These are phyloP conservation scores for Dryas iulia DNA, from an alignment of 1,140 invertebrate genomes.

Conservation along the genomic window DNA sequence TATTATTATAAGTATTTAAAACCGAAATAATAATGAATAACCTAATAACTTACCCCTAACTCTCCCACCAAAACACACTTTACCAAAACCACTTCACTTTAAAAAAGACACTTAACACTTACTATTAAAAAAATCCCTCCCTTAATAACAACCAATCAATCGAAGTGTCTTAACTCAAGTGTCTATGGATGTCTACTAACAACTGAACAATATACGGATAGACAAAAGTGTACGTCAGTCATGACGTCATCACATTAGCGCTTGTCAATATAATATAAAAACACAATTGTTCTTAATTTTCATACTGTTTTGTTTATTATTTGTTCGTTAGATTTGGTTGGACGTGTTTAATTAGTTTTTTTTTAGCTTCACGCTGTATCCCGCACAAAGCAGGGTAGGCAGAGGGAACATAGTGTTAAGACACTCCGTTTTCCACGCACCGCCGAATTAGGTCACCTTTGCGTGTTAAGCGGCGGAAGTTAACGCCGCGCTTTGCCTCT, in stretches of 20 bases:
- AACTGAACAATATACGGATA: slow-evolving; percentile 10
- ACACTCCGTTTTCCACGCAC: too few species aligned
- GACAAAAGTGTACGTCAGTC: slow-evolving; percentile 12
- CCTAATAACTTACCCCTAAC: too few species aligned
- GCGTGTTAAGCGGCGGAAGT: too few species aligned
- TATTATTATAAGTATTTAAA: too few species aligned
- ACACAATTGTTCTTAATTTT: not conserved
- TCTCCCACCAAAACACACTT: too few species aligned
- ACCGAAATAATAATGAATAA: too few species aligned
- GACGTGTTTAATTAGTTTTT: not conserved
- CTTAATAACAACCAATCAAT: not conserved
- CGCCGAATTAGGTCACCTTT: too few species aligned
- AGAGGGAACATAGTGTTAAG: too few species aligned
- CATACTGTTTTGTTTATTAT: not conserved
- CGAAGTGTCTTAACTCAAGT: not conserved
- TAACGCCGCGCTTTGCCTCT: too few species aligned
- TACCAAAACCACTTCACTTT: too few species aligned
- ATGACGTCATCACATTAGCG: not conserved
- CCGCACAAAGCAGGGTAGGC: too few species aligned
- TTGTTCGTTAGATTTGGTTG: not conserved
- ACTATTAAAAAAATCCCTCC: not conserved
- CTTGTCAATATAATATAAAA: slow-evolving; percentile 15
- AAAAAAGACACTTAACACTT: not conserved
- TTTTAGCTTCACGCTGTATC: too few species aligned
- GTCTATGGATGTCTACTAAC: not conserved